A percentile compares a stretch with the other conserved stretches of the same genome.
Evolutionary conservation across 2,113 vertebrate species (phyloP).

Genomic region (Psilopsiagon aymara): DNA sequence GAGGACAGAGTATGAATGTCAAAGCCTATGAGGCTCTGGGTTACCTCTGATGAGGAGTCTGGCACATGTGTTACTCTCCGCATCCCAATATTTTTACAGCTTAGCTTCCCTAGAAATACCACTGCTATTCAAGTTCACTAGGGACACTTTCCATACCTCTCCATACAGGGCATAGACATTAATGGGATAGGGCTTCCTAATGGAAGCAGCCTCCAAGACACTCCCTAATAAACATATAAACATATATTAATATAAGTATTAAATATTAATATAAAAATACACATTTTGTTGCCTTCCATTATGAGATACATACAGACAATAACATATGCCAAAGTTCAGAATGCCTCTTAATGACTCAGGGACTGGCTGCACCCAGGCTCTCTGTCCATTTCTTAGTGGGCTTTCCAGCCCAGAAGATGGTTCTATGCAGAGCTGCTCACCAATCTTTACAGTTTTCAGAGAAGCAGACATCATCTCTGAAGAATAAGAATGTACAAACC

Average conservation of each 20-base stretch:
- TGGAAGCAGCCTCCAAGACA: not conserved
- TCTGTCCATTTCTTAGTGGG: not conserved
- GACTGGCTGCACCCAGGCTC: not conserved
- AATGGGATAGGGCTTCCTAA: accelerated
- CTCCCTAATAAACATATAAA: not conserved
- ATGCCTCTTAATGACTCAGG: not conserved
- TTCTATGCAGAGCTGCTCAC: not conserved
- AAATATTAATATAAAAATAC: not conserved
- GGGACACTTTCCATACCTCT: not conserved
- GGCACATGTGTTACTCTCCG: accelerated
- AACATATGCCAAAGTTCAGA: not conserved
- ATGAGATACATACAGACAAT: not conserved
- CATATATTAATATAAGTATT: not conserved
- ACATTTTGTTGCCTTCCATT: not conserved
- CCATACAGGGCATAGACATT: not conserved
- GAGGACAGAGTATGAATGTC: not conserved
- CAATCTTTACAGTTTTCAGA: not conserved
- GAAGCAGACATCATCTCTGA: not conserved
- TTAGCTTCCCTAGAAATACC: not conserved
- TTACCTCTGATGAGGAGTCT: not conserved
- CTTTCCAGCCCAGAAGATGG: not conserved
- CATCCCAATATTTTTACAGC: not conserved
- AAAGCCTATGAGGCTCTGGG: not conserved
- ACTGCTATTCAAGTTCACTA: not conserved
- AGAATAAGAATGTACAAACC: not conserved